Evolutionary conservation across 2,888 invertebrate genomes (phyloP), one percentile per base, ranked within the genome.

Genomic region (Dinocampus coccinellae): DNA sequence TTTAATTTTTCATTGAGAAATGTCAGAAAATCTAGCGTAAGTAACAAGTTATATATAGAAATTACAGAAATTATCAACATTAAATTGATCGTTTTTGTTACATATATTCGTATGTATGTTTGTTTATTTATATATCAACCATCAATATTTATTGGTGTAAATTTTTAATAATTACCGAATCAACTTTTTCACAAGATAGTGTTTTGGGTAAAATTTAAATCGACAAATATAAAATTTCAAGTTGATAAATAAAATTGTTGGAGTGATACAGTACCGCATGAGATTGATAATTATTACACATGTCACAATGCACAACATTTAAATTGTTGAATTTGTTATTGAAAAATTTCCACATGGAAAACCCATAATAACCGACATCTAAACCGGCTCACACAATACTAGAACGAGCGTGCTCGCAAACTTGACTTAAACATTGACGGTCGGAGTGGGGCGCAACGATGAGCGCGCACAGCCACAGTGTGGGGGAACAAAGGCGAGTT

Each of bases 301-400:
- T 65, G 53, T 55, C 65, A 65, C 65, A 47, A 47, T 47, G 16
- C 20, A 33, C 33, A 65, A 64, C 65, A 55, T 65, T 65, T 55
- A 20, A 53, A 34, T 36, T 16, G 16, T 24, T n/a, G 24, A 65
- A 33, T 20, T 55, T 11, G 65, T 34, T 13, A 26, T 11, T 20
- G 24, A 64, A 57, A 9, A 34, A 58, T 47, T 16, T 16, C 47
- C 47, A 16, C 53, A 33, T 60, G 36, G 26, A 60, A n/a, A n/a
- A n/a, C 24, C 33, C 47, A 11, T 63, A 33, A 65, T 52, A 26
- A 70, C 65, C 74, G 69, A 74, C 75, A 39, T 47, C 70, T 60
- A 70, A 75, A 76, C 77, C 76, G 77, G 77, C 73, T 74, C 77
- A 72, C 72, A 72, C 74, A 73, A 77, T 75, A 77, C 77, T 77